These are phyloP conservation scores for Ctenicera cuprea DNA, from an alignment of 2,888 invertebrate genomes.

Conservation along the genomic window DNA sequence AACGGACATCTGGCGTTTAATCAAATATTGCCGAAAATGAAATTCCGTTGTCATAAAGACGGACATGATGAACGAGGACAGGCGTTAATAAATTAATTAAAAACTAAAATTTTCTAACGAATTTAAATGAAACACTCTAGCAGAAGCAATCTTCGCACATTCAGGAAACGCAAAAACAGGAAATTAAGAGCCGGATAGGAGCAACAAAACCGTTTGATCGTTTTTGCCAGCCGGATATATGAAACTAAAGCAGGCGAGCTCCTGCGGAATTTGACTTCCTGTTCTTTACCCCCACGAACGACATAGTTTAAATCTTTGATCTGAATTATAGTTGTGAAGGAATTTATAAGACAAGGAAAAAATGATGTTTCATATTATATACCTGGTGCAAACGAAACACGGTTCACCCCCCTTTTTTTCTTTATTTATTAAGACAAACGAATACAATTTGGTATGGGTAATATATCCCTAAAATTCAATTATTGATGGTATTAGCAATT, in stretches of 20 bases:
- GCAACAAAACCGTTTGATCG: background rate
- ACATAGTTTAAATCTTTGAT: slow-evolving; percentile 11
- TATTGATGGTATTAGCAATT: too few species aligned
- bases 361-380: too few species aligned
- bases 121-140: background rate
- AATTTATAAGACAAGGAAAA: too few species aligned
- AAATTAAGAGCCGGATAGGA: background rate
- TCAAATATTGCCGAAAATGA: slow-evolving; percentile 1
- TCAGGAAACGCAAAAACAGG: slow-evolving; percentile 3
- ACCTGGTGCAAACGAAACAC: too few species aligned
- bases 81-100: too few species aligned
- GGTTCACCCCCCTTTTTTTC: too few species aligned
- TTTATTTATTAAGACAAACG: too few species aligned
- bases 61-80: background rate
- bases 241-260: background rate
- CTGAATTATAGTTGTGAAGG: background rate
- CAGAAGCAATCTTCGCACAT: background rate
- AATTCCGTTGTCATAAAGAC: slow-evolving; percentile 12
- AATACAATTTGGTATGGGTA: too few species aligned
- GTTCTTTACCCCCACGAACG: background rate
- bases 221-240: slow-evolving; percentile 7
- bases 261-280: slow-evolving; percentile 7
- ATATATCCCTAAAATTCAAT: too few species aligned
- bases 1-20: too few species aligned
- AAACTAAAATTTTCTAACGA: background rate